Base-by-base conservation (phyloP, 2,113 vertebrate genomes). In the Alexandromys fortis region DNA sequence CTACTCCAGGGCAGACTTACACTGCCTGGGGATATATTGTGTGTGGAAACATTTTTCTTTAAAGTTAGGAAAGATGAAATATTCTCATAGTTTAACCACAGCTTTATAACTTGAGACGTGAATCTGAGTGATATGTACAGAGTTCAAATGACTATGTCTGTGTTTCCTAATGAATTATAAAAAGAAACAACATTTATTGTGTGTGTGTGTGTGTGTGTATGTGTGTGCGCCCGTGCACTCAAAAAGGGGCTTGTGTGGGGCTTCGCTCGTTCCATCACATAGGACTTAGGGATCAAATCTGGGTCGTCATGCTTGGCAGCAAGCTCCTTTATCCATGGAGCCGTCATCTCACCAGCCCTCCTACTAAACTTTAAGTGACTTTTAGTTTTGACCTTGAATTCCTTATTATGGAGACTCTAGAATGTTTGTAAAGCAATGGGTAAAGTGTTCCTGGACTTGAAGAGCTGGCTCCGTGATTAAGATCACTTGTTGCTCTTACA, bases 321-420 rank as follows among this genome's bases (percentile, higher is more conserved):
- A 58, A 82, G 33, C 52, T 82, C 52, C 52, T 61, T 61, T 58
- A 38, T 6, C 52, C 6, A 5, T 14, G 12, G 35, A 38, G 21
- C 78, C 33, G n/a, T 58, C 78, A 58, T 58, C 11, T 24, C 35
- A 82, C 52, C 79, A 58, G 52, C 49, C 52, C 58, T 45, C 26
- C 38, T 91, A 73, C 28, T 72, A 63, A 75, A 83, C 55, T 83
- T 93, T 72, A 72, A 70, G 78, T 88, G 70, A 77, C 70, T 91
- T 77, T 47, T 21, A 9, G 52, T 24, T 87, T 52, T 42, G 14
- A 17, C 55, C 55, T 94, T 42, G 24, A 76, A 94, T 49, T 16
- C 1, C 22, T 26, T 55, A 70, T 72, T 3, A 38, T 7, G 19
- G 68, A 72, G 33, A n/a, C 12, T 26, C 45, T 78, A 76, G 68